phyloP scores from a whole-genome alignment of 2,797 vertebrate species.

The Danionella dracula region DNA sequence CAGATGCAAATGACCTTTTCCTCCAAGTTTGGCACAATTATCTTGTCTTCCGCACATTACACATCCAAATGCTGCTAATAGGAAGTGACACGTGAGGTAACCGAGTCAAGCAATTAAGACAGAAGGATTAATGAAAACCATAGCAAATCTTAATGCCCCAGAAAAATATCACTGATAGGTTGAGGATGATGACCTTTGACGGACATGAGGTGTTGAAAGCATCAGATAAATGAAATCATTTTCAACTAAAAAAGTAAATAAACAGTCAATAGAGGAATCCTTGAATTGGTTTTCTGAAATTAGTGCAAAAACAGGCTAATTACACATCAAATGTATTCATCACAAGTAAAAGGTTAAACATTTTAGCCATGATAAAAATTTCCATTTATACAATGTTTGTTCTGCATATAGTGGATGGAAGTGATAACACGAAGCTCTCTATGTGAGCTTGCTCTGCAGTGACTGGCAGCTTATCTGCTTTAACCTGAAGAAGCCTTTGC shows the following conservation, averaged over 20 bases:
- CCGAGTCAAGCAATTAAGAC: slow-evolving; percentile 54
- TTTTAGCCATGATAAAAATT: too few species aligned
- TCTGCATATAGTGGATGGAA: neutral
- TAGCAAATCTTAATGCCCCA: slow-evolving; percentile 48
- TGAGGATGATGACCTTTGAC: neutral
- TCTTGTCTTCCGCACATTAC: slow-evolving; percentile 58
- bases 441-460: neutral
- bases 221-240: too few species aligned
- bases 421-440: neutral
- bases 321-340: too few species aligned
- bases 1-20: slow-evolving; percentile 45
- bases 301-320: too few species aligned
- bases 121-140: slow-evolving; percentile 55
- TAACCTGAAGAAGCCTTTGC: slow-evolving; percentile 7
- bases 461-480: neutral
- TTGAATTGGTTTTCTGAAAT: too few species aligned
- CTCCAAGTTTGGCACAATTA: slow-evolving; percentile 54
- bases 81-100: slow-evolving; percentile 55
- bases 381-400: neutral
- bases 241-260: too few species aligned
- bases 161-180: slow-evolving; percentile 47
- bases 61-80: slow-evolving; percentile 53
- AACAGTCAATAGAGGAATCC: neutral
- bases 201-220: neutral
- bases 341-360: too few species aligned